Evolutionary conservation across 1,140 invertebrate species (phyloP).

Genomic region (Ganaspis sp.): DNA sequence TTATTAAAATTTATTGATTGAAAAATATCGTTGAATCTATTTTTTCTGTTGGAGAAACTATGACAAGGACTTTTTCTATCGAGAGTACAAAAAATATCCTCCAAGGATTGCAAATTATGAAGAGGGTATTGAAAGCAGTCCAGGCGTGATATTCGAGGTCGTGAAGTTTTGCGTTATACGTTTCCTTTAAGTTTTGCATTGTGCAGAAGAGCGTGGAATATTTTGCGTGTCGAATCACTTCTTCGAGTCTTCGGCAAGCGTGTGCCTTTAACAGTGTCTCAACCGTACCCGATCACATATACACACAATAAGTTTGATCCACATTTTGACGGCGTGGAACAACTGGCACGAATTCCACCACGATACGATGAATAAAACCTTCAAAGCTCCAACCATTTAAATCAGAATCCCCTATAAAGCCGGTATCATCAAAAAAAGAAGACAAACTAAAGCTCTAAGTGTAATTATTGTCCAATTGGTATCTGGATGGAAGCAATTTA

Average conservation of each 20-base stretch:
- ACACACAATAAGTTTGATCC: constrained; percentile 24
- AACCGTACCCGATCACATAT: constrained; percentile 12
- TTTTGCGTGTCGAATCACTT: constrained; percentile 56
- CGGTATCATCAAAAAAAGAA: background rate
- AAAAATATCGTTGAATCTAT: background rate
- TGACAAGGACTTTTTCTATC: constrained; percentile 38
- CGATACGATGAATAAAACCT: constrained; percentile 7
- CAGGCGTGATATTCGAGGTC: constrained; percentile 60
- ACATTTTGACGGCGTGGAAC: constrained; percentile 28
- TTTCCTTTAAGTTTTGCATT: constrained; percentile 55
- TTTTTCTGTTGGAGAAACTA: background rate
- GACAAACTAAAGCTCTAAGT: background rate
- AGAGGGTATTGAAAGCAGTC: constrained; percentile 49
- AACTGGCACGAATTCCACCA: background rate
- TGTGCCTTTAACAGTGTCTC: constrained; percentile 17
- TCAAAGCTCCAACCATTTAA: constrained; percentile 11
- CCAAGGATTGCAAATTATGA: constrained; percentile 52
- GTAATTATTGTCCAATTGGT: too few species aligned
- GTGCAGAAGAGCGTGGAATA: constrained; percentile 59
- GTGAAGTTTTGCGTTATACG: constrained; percentile 46
- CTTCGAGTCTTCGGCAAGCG: constrained; percentile 36
- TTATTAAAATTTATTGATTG: too few species aligned
- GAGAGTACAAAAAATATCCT: constrained; percentile 41
- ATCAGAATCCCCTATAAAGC: background rate
- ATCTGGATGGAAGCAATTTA: too few species aligned